A percentile compares a stretch with the other conserved stretches of the same genome.
Evolutionary conservation across 2,888 invertebrate species (phyloP).

Genomic region (Zygothrica quintamaculata): DNA sequence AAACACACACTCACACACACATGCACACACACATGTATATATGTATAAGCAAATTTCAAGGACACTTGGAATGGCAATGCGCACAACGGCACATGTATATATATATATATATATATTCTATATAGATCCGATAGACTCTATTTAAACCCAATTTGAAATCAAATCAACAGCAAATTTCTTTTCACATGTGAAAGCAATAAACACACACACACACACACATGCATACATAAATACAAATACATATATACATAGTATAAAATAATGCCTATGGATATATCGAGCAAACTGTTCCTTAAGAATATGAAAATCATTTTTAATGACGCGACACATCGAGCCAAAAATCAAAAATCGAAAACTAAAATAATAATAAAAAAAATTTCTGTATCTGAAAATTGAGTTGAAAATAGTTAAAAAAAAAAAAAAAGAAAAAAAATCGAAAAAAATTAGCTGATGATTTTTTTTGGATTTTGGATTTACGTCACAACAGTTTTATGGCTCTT

Average conservation of each 20-base stretch:
- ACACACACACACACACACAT: constrained; percentile 14
- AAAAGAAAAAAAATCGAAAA: constrained; percentile 5
- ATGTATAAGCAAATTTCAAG: constrained; percentile 45
- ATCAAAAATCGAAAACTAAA: constrained; percentile 14
- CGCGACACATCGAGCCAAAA: constrained; percentile 56
- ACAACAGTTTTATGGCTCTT: constrained; percentile 70
- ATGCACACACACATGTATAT: constrained; percentile 17
- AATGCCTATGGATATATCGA: constrained; percentile 40
- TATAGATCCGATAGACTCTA: constrained; percentile 18
- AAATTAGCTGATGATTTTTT: constrained; percentile 6
- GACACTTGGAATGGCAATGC: constrained; percentile 54
- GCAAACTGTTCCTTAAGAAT: constrained; percentile 51
- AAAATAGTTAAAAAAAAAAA: background rate
- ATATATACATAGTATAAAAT: constrained; percentile 2
- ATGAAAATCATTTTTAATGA: constrained; percentile 71
- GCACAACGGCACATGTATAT: constrained; percentile 44
- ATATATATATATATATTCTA: no score
- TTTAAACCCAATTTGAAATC: constrained; percentile 18
- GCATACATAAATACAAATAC: constrained; percentile 14
- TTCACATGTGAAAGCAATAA: constrained; percentile 61
- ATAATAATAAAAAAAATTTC: constrained; percentile 6
- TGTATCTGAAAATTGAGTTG: constrained; percentile 4
- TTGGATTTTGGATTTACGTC: constrained; percentile 66
- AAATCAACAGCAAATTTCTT: constrained; percentile 15
- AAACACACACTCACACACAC: constrained; percentile 17